Conservation (phyloP, 2,113 vertebrate genomes). For the Numida meleagris region DNA sequence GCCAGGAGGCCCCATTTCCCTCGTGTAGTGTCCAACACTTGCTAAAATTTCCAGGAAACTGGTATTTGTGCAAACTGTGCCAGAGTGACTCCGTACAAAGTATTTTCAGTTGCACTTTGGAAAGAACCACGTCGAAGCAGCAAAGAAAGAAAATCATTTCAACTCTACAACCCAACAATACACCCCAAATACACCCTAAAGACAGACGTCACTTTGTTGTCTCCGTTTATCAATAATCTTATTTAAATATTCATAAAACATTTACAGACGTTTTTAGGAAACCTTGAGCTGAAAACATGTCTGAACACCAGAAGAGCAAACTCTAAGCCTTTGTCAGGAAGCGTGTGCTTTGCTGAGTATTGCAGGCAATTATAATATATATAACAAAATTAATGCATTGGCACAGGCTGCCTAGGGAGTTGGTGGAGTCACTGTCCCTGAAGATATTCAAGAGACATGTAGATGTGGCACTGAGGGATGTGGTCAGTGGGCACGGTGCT, state of each 20-base stretch:
- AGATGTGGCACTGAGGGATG: too few species aligned
- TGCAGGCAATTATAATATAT: too few species aligned
- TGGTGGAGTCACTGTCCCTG: too few species aligned
- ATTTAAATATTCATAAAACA: neutral
- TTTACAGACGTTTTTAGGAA: neutral
- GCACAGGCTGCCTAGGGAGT: too few species aligned
- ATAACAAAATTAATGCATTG: too few species aligned
- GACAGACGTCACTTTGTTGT: neutral
- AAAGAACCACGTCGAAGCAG: neutral
- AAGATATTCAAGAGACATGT: too few species aligned
- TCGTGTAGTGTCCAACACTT: neutral
- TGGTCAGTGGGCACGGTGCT: too few species aligned
- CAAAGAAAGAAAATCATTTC: neutral
- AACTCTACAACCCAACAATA: neutral
- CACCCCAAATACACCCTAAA: neutral
- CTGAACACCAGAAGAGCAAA: neutral
- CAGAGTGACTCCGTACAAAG: neutral
- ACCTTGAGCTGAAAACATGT: neutral
- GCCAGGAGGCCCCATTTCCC: neutral
- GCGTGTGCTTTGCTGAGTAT: neutral
- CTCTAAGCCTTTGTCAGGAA: neutral
- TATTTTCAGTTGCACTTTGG: neutral
- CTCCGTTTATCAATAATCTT: neutral
- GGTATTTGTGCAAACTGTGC: neutral
- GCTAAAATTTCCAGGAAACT: conserved; percentile 49